phyloP scores from a whole-genome alignment of 2,113 vertebrate species.

The Heterotilapia buettikoferi region DNA sequence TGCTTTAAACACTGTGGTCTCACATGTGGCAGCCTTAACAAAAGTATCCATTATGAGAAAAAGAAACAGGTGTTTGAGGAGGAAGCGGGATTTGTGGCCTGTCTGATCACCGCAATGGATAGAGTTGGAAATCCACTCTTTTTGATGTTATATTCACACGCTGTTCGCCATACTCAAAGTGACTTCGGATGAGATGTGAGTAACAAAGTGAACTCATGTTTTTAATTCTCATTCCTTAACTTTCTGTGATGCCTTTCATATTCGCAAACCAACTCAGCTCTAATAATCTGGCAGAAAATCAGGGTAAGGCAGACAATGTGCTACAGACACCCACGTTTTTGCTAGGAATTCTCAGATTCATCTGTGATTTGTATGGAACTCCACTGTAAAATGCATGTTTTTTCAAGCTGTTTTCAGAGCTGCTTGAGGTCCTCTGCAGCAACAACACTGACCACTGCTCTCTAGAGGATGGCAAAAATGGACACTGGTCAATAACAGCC shows the following conservation, averaged over 20 bases:
- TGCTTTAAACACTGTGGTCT: neutral
- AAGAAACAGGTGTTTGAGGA: neutral
- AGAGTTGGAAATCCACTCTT: neutral
- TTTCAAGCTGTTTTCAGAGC: neutral
- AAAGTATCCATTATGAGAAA: neutral
- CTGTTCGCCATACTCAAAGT: neutral
- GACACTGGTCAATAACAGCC: neutral
- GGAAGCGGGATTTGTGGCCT: neutral
- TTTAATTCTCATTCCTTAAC: neutral
- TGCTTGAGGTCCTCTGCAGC: neutral
- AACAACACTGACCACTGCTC: neutral
- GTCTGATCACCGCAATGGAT: neutral
- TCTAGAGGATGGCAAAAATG: neutral
- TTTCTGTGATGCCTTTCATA: neutral
- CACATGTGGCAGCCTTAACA: neutral
- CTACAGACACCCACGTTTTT: neutral
- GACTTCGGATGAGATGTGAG: neutral
- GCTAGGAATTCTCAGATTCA: neutral
- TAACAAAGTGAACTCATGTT: accelerated
- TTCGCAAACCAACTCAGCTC: neutral
- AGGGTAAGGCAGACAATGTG: neutral
- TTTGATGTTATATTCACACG: neutral
- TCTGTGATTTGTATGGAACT: neutral
- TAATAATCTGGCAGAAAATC: neutral
- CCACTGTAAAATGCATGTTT: neutral